A percentile compares a stretch with the other conserved stretches of the same genome.
Conservation (phyloP, 92 coral and sea anemone genomes). For the Palythoa heliodiscus region DNA sequence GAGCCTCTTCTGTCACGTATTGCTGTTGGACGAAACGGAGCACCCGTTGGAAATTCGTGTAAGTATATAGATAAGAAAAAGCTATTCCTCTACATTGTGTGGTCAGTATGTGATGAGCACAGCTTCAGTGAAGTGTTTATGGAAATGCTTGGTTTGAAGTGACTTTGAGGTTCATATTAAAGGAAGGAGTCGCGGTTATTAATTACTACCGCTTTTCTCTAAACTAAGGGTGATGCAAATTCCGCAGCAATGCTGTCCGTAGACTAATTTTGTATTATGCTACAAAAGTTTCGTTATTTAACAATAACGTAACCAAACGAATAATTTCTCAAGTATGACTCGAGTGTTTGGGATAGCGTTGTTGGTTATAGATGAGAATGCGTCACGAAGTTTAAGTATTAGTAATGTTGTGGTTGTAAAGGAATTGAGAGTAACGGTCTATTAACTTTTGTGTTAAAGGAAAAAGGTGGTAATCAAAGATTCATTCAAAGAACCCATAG, state of each 20-base stretch:
- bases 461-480: neutral
- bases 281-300: neutral
- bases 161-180: conserved; percentile 15
- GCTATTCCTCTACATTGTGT: neutral
- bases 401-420: neutral
- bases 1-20: conserved; percentile 33
- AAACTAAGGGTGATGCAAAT: neutral
- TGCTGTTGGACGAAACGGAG: conserved; percentile 38
- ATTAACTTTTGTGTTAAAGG: neutral
- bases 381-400: neutral
- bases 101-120: neutral
- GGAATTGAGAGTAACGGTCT: neutral
- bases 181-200: conserved; percentile 2
- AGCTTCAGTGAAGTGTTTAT: conserved; percentile 36
- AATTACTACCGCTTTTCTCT: neutral
- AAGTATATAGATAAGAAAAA: neutral
- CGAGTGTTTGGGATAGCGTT: conserved; percentile 17
- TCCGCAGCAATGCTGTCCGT: neutral
- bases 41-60: conserved; percentile 40
- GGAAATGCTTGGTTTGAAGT: conserved; percentile 44
- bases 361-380: neutral
- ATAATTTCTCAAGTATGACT: conserved; percentile 10
- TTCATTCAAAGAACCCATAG: neutral
- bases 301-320: conserved; percentile 5
- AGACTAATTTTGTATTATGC: neutral